Conservation (phyloP, 2,797 vertebrate genomes). For the Protosalanx chinensis region DNA sequence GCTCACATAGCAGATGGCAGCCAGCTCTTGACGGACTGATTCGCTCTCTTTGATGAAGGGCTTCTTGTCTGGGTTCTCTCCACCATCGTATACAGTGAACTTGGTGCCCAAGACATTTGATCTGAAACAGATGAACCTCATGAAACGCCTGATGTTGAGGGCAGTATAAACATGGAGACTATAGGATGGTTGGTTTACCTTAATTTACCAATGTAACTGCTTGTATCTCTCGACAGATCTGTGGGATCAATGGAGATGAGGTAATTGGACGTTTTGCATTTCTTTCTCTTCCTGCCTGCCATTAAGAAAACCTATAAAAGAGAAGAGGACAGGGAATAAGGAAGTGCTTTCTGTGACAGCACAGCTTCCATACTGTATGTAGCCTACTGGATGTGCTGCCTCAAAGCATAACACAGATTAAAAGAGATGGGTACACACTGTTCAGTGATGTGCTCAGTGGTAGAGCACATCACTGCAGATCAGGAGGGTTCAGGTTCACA, state of each 20-base stretch:
- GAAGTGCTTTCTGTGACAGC: neutral
- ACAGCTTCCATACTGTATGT: neutral
- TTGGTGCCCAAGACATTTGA: conserved; percentile 88
- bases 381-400: neutral
- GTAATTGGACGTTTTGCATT: conserved; percentile 88
- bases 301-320: conserved; percentile 80
- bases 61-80: conserved; percentile 81
- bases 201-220: conserved; percentile 85
- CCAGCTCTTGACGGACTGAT: conserved; percentile 81
- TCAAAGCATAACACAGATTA: neutral
- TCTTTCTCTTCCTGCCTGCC: conserved; percentile 86
- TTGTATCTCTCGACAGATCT: conserved; percentile 80
- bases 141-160: too few relatives aligned
- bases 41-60: conserved; percentile 76
- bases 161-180: neutral
- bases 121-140: conserved; percentile 54
- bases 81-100: conserved; percentile 84
- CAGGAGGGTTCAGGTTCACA: too few relatives aligned
- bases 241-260: conserved; percentile 85
- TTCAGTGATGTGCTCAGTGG: too few relatives aligned
- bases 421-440: neutral
- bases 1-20: conserved; percentile 86
- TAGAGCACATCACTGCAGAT: too few relatives aligned
- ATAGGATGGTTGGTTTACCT: conserved; percentile 63
- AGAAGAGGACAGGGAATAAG: neutral